Evolutionary conservation across 1,140 invertebrate species (phyloP).

Genomic region (Tribolium madens): DNA sequence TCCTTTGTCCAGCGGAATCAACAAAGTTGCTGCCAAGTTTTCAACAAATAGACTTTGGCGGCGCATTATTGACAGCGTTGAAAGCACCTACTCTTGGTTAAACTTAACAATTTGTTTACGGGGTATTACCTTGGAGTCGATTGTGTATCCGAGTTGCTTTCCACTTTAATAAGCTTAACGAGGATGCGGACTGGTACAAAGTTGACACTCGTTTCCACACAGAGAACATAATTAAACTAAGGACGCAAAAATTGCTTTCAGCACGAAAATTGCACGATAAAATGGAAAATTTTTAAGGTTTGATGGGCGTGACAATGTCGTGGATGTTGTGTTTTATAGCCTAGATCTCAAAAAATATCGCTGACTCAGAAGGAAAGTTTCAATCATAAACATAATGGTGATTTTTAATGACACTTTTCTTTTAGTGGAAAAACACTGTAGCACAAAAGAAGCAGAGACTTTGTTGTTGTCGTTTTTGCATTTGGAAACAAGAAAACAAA

Average conservation of each 20-base stretch:
- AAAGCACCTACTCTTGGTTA: neutral
- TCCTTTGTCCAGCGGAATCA: conserved; percentile 40
- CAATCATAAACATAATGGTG: neutral
- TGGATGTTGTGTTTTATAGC: neutral
- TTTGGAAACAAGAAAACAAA: too few species aligned
- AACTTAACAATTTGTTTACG: conserved; percentile 34
- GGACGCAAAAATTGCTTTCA: neutral
- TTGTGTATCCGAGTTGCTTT: conserved; percentile 9
- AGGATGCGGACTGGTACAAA: neutral
- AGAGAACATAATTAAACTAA: neutral
- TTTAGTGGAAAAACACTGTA: neutral
- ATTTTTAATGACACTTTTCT: neutral
- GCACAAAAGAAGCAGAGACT: too few species aligned
- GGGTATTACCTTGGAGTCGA: conserved; percentile 9
- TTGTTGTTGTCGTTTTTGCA: too few species aligned
- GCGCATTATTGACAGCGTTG: conserved; percentile 15
- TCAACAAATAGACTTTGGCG: conserved; percentile 21
- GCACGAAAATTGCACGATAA: too few species aligned
- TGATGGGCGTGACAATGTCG: neutral
- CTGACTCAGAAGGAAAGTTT: neutral
- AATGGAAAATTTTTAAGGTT: too few species aligned
- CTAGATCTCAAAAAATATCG: neutral
- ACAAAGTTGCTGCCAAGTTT: conserved; percentile 38
- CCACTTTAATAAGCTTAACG: conserved; percentile 27
- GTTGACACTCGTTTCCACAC: neutral